Percentiles rank a stretch among this genome's conserved stretches.
phyloP scores from a whole-genome alignment of 2,113 vertebrate genomes.

The Colossoma macropomum region DNA sequence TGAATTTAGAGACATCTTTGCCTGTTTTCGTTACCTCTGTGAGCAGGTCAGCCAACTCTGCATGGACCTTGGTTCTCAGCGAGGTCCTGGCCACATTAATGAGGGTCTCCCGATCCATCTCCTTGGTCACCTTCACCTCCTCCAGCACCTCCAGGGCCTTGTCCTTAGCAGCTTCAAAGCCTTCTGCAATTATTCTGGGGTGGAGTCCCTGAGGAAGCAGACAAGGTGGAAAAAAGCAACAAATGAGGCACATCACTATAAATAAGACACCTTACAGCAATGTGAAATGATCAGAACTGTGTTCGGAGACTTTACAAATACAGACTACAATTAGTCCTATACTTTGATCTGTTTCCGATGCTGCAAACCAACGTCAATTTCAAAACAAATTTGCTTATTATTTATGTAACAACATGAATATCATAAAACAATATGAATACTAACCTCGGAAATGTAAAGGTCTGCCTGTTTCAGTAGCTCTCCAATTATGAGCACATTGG shows the following conservation, averaged over 20 bases:
- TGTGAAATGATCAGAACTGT: no score
- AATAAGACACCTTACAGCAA: background rate
- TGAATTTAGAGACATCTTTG: background rate
- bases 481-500: conserved; percentile 96
- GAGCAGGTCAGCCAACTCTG: conserved; percentile 90
- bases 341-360: no score
- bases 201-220: conserved; percentile 86
- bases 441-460: conserved; percentile 94
- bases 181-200: conserved; percentile 93
- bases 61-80: conserved; percentile 93
- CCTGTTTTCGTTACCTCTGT: conserved; percentile 82
- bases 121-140: conserved; percentile 87
- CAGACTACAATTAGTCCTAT: background rate
- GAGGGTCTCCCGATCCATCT: conserved; percentile 94
- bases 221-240: background rate
- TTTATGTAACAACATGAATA: background rate
- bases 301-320: no score
- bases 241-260: background rate
- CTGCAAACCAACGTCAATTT: no score
- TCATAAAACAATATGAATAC: background rate
- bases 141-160: conserved; percentile 91
- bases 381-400: no score
- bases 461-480: conserved; percentile 97
- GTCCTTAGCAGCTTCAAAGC: conserved; percentile 94
- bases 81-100: conserved; percentile 92